These are phyloP conservation scores for Pogonophryne albipinna DNA, from an alignment of 2,797 vertebrate genomes.

Conservation along the genomic window DNA sequence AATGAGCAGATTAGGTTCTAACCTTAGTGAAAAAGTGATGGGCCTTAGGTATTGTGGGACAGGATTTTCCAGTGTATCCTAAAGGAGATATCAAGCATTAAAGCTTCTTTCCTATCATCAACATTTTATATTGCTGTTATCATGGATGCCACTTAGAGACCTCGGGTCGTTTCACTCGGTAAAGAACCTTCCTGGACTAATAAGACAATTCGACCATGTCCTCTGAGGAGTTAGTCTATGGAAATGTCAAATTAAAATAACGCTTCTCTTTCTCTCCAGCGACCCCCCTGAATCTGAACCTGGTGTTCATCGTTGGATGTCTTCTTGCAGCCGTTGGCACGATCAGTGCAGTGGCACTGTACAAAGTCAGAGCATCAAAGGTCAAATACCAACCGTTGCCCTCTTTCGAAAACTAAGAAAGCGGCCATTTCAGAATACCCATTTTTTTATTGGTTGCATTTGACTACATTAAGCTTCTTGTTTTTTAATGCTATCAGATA, in stretches of 20 bases:
- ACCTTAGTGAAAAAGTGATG: too few relatives aligned
- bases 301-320: slow-evolving; percentile 72
- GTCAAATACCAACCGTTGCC: slow-evolving; percentile 66
- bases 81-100: too few relatives aligned
- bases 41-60: too few relatives aligned
- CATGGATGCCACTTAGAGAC: too few relatives aligned
- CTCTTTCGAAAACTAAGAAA: slow-evolving; percentile 29
- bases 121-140: too few relatives aligned
- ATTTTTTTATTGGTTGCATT: neutral
- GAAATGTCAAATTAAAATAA: neutral
- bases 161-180: too few relatives aligned
- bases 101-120: too few relatives aligned
- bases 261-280: slow-evolving; percentile 42
- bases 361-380: slow-evolving; percentile 57
- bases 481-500: neutral
- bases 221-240: neutral
- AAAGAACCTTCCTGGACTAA: too few relatives aligned
- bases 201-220: too few relatives aligned
- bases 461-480: neutral
- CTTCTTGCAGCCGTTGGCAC: slow-evolving; percentile 63
- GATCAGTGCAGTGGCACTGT: slow-evolving; percentile 57
- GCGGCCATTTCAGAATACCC: neutral
- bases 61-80: too few relatives aligned
- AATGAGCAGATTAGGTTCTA: too few relatives aligned
- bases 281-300: slow-evolving; percentile 67